Evolutionary conservation across 37 sponge, comb jelly and placozoan genomes (phyloP), one percentile per base, ranked within the genome.

Genomic region (Spongia lamella): DNA sequence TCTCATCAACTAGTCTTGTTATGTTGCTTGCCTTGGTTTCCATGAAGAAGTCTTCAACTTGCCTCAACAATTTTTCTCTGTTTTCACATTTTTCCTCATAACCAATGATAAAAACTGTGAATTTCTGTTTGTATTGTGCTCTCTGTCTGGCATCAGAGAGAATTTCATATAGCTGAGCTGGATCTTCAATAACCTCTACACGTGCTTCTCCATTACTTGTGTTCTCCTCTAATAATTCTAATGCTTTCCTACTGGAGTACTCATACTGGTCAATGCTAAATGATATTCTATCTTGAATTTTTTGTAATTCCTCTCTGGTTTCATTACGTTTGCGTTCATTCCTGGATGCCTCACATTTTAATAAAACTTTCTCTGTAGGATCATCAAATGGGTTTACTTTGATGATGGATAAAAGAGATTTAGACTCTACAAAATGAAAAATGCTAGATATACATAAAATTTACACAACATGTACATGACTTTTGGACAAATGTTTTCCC

Each of bases 21-120:
- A 70, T 51, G 24, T 55, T 73, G 37, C 77, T 71, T 31, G 73
- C 70, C 56, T 59, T 75, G 2, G 32, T 68, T 63, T 83, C 84
- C 27, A 53, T 19, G 25, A 78, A 85, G 60, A 79, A 86, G 5
- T 86, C 82, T 11, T 78, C 66, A 29, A 88, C 35, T 34, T 76
- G 61, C n/a, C 17, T 6, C 7, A 89, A 70, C 7, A 83, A 30
- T 30, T 39, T 63, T 47, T 79, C 80, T 31, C 79, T 32, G 17
- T 77, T 50, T 22, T 81, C 87, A 67, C 57, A 61, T 19, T 54
- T 72, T 29, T 78, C 63, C 53, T 90, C 86, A 37, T 73, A 81
- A 4, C 63, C 78, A 15, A 90, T 52, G 16, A 90, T 38, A 22
- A 85, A 51, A 39, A 90, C 72, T 2, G 69, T 72, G 0, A 79